Evolutionary conservation across 2,797 vertebrate genomes (phyloP).

Genomic region (Helarctos malayanus): DNA sequence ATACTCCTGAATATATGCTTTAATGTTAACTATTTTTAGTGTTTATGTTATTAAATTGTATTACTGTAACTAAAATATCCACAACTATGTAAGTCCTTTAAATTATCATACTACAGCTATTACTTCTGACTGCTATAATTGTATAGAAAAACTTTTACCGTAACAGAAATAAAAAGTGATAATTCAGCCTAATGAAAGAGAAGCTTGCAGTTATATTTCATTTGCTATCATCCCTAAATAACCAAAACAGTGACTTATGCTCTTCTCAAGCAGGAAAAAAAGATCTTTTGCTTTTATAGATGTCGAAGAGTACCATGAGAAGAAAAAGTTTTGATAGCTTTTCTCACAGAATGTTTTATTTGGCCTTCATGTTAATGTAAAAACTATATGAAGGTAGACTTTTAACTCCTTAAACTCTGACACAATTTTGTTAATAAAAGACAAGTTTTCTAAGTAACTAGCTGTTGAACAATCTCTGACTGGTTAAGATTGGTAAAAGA

Average conservation of each 20-base stretch:
- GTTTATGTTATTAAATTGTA: neutral
- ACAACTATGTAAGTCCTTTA: neutral
- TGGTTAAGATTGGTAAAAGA: neutral
- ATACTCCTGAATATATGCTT: neutral
- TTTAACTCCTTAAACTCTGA: slow-evolving; percentile 14
- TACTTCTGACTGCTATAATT: slow-evolving; percentile 27
- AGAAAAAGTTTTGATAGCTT: neutral
- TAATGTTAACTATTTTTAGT: neutral
- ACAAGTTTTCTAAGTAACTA: neutral
- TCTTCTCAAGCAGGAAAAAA: neutral
- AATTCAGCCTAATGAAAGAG: neutral
- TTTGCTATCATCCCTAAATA: neutral
- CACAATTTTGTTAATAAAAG: neutral
- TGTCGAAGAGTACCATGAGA: neutral
- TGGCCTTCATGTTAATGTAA: neutral
- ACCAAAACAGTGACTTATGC: neutral
- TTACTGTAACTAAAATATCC: neutral
- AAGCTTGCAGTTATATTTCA: neutral
- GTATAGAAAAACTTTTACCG: neutral
- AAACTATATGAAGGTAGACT: neutral
- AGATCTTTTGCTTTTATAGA: neutral
- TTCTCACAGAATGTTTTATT: slow-evolving; percentile 21
- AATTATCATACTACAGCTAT: neutral
- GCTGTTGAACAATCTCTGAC: neutral
- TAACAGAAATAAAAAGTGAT: neutral